phyloP scores from a whole-genome alignment of 1,140 invertebrate species.

The Monochamus saltuarius region DNA sequence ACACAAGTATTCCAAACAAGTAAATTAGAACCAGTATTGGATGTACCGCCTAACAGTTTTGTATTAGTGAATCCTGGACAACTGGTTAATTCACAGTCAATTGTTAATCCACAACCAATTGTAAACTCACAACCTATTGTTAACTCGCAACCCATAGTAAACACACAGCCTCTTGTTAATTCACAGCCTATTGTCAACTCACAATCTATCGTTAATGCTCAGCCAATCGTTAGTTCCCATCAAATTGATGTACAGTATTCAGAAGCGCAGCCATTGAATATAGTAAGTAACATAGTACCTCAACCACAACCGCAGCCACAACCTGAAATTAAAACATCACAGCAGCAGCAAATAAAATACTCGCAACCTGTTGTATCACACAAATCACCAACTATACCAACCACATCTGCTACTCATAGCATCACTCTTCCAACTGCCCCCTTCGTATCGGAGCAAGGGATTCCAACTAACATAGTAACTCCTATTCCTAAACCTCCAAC shows the following conservation, averaged over 20 bases:
- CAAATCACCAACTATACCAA: slow-evolving; percentile 16
- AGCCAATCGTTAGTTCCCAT: slow-evolving; percentile 1
- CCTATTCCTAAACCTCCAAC: slow-evolving; percentile 58
- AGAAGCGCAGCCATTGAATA: too few relatives aligned
- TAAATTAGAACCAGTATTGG: slow-evolving; percentile 77
- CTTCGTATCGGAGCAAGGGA: slow-evolving; percentile 57
- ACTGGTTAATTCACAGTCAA: slow-evolving; percentile 42
- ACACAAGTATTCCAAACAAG: slow-evolving; percentile 81
- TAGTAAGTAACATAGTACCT: slow-evolving; percentile 35
- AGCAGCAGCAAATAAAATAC: slow-evolving; percentile 28
- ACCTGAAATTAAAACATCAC: slow-evolving; percentile 23
- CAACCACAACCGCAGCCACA: slow-evolving; percentile 21
- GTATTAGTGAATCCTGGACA: slow-evolving; percentile 64
- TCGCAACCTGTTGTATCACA: slow-evolving; percentile 27
- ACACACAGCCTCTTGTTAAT: slow-evolving; percentile 12
- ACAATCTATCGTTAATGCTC: slow-evolving; percentile 28
- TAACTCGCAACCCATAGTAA: slow-evolving; percentile 15
- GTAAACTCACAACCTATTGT: slow-evolving; percentile 15
- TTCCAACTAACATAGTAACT: slow-evolving; percentile 68
- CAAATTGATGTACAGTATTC: background rate
- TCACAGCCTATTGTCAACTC: slow-evolving; percentile 13
- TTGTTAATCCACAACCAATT: slow-evolving; percentile 25
- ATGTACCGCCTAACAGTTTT: slow-evolving; percentile 65
- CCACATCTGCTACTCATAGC: slow-evolving; percentile 45
- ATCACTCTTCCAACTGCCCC: slow-evolving; percentile 62